Evolutionary conservation across 2,797 vertebrate genomes (phyloP), one percentile per base, ranked within the genome.

Genomic region (Tragelaphus oryx): DNA sequence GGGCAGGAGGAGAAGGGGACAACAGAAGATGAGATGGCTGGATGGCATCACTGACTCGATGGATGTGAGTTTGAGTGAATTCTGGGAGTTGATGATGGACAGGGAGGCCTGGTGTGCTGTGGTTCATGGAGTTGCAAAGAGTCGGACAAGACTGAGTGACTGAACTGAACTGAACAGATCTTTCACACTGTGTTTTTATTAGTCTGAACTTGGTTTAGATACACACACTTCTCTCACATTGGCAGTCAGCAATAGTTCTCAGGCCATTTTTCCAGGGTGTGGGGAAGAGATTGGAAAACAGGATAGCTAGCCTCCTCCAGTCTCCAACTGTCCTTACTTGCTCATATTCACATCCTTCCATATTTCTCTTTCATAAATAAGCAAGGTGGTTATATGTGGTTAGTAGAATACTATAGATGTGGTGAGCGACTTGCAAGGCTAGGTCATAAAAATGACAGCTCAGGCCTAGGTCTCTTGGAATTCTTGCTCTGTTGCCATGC

Each of bases 91-190:
- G 52, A 8, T 54, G 52, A 8, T 20, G 18, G 18, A 54, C 18
- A 54, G 52, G 52, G 18, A 54, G 52, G 52, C 52, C 52, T 54
- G 52, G 18, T 0, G 3, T 54, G 52, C 52, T 54, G 18, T 3
- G 1, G 20, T 54, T 54, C 52, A 54, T 54, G 52, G 52, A 6
- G 18, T 3, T 0, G 0, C 18, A 20, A 20, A 54, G 18, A 54
- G 52, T 20, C 2, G 3, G 7, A 54, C 18, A 54, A 3, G 18
- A 54, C 52, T 54, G 52, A 54, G 3, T 0, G 8, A 54, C 18
- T 54, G 52, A 54, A 54, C 50, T 50, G 4, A 50, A 1, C 17
- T 50, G 50, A 16, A 14, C 48, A 89, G 33, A 48, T 86, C 12
- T 60, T 20, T 82, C 17, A 6, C 18, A 26, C 5, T 28, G 60